A percentile compares a stretch with the other conserved stretches of the same genome.
phyloP scores from a whole-genome alignment of 2,797 vertebrate species.

The Synaphobranchus kaupii region DNA sequence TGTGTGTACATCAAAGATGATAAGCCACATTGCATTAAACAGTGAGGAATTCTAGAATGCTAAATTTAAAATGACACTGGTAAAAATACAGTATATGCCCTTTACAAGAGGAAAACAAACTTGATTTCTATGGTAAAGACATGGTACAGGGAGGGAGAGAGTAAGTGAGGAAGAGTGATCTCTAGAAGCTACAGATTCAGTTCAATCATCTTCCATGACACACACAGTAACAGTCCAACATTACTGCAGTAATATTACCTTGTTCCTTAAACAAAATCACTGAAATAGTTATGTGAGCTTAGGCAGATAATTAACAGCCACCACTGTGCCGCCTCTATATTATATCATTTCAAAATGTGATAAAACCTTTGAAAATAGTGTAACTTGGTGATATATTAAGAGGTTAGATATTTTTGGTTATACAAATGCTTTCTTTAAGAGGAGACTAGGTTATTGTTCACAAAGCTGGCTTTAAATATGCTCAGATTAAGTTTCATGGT shows the following conservation, averaged over 20 bases:
- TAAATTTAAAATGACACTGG: neutral
- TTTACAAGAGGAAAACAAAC: neutral
- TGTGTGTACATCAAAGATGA: neutral
- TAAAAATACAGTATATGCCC: neutral
- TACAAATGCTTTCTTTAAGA: neutral
- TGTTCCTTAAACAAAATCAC: neutral
- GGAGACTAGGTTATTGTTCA: neutral
- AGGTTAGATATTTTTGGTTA: neutral
- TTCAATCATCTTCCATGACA: neutral
- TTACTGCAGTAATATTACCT: neutral
- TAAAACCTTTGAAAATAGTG: neutral
- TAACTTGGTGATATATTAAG: neutral
- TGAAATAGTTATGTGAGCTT: neutral
- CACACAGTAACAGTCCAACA: neutral
- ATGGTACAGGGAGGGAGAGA: neutral
- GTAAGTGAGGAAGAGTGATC: neutral
- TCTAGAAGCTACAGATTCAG: neutral
- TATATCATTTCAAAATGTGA: neutral
- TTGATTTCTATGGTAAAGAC: neutral
- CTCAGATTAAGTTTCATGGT: neutral
- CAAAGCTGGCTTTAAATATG: slow-evolving; percentile 1
- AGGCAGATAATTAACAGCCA: neutral
- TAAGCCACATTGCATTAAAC: neutral
- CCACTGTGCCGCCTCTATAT: neutral
- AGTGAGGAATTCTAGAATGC: neutral